phyloP scores from a whole-genome alignment of 2,888 invertebrate species.

The Julus scanicus region DNA sequence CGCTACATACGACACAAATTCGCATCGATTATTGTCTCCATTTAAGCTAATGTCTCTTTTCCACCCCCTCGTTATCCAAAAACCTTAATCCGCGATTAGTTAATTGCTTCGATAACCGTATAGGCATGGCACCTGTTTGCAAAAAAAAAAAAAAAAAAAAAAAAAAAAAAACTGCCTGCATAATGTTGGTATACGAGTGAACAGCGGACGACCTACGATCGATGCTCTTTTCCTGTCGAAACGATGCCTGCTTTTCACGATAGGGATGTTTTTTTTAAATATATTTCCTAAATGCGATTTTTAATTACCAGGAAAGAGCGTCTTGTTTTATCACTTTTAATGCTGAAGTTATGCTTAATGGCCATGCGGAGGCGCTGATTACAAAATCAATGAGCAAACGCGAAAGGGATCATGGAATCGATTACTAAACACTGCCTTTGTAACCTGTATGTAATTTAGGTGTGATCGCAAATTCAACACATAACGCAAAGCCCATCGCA shows the following conservation, averaged over 20 bases:
- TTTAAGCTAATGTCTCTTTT: not conserved
- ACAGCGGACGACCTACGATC: not conserved
- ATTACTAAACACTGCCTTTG: not conserved
- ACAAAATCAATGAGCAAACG: conserved; percentile 2
- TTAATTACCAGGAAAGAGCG: not conserved
- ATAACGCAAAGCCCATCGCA: not conserved
- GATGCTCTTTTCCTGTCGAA: not conserved
- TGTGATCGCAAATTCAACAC: not conserved
- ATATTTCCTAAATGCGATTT: conserved; percentile 29
- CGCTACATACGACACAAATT: not conserved
- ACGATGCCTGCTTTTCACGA: conserved; percentile 5
- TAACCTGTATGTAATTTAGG: not conserved
- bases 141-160: not conserved
- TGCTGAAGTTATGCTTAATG: conserved; percentile 1
- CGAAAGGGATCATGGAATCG: conserved; percentile 19
- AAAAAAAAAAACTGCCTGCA: not conserved
- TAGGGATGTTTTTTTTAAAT: not conserved
- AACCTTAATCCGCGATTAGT: conserved; percentile 20
- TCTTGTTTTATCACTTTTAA: conserved; percentile 36
- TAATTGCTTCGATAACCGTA: not conserved
- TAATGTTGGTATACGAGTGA: not conserved
- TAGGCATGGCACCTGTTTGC: not conserved
- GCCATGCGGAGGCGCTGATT: conserved; percentile 35
- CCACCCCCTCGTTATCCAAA: not conserved
- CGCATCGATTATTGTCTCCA: not conserved